Evolutionary conservation across 2,888 invertebrate species (phyloP).

Genomic region (Molorchus minor): DNA sequence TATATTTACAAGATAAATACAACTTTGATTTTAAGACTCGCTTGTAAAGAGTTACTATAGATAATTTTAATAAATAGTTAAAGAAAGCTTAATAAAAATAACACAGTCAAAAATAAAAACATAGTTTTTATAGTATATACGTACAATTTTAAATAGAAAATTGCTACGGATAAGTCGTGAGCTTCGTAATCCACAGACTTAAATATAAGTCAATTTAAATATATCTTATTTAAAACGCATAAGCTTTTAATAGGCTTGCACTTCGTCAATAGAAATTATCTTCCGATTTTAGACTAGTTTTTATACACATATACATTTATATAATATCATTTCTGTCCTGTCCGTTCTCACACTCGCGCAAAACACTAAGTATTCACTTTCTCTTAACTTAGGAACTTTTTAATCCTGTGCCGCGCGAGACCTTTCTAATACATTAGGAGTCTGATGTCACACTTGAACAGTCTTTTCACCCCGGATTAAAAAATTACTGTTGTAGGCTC

Average conservation of each 20-base stretch:
- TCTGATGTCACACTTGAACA: slow-evolving; percentile 74
- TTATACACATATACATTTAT: slow-evolving; percentile 52
- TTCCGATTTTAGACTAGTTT: slow-evolving; percentile 52
- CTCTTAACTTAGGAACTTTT: slow-evolving; percentile 62
- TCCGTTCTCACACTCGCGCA: slow-evolving; percentile 31
- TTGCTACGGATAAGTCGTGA: slow-evolving; percentile 26
- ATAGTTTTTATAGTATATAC: slow-evolving; percentile 32
- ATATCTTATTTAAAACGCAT: slow-evolving; percentile 17
- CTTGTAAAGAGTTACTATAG: slow-evolving; percentile 5
- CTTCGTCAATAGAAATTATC: slow-evolving; percentile 22
- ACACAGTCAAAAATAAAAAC: slow-evolving; percentile 50
- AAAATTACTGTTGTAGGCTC: slow-evolving; percentile 51
- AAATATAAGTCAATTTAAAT: slow-evolving; percentile 19
- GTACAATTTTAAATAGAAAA: slow-evolving; percentile 26
- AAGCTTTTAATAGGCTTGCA: slow-evolving; percentile 24
- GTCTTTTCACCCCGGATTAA: slow-evolving; percentile 55
- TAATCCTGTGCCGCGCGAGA: slow-evolving; percentile 64
- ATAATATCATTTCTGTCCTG: neutral
- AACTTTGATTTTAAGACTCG: slow-evolving; percentile 13
- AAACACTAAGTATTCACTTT: slow-evolving; percentile 34
- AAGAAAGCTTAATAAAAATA: slow-evolving; percentile 48
- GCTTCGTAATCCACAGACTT: slow-evolving; percentile 24
- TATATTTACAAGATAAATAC: slow-evolving; percentile 33
- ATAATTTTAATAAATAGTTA: slow-evolving; percentile 45
- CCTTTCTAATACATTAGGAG: slow-evolving; percentile 68